Conservation (phyloP, 2,797 vertebrate genomes). For the Melanogrammus aeglefinus region DNA sequence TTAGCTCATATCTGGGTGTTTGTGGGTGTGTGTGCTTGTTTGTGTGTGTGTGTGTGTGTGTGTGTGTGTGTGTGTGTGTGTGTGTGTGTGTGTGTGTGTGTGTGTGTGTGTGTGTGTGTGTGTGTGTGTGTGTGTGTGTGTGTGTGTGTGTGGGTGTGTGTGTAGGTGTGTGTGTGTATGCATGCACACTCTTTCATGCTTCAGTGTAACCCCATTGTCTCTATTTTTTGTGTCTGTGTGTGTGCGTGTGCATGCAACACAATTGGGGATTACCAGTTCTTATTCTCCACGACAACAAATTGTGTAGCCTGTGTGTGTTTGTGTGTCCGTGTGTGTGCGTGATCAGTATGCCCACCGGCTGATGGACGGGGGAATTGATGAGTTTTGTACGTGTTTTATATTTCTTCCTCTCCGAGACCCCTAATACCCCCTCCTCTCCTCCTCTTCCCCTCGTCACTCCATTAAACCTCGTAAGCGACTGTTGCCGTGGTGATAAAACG, state of each 20-base stretch:
- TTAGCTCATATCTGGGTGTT: slow-evolving; percentile 18
- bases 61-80: neutral
- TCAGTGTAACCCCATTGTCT: too few relatives aligned
- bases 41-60: neutral
- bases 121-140: neutral
- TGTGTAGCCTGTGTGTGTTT: neutral
- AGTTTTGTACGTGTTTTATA: neutral
- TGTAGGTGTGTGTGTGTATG: too few relatives aligned
- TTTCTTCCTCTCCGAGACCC: too few relatives aligned
- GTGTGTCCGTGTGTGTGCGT: slow-evolving; percentile 2
- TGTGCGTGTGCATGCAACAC: neutral
- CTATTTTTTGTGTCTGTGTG: neutral
- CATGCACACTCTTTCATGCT: too few relatives aligned
- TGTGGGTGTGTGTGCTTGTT: neutral
- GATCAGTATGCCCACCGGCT: neutral
- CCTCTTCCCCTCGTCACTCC: neutral
- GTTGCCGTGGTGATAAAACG: neutral
- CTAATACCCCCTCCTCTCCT: neutral
- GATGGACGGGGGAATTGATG: slow-evolving; percentile 25
- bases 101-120: neutral
- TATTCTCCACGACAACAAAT: too few relatives aligned
- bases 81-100: neutral
- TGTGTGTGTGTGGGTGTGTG: neutral
- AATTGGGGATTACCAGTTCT: too few relatives aligned
- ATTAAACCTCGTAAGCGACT: slow-evolving; percentile 1